Evolutionary conservation across 2,797 vertebrate species (phyloP), one percentile per base, ranked within the genome.

Genomic region (Mus spretus): DNA sequence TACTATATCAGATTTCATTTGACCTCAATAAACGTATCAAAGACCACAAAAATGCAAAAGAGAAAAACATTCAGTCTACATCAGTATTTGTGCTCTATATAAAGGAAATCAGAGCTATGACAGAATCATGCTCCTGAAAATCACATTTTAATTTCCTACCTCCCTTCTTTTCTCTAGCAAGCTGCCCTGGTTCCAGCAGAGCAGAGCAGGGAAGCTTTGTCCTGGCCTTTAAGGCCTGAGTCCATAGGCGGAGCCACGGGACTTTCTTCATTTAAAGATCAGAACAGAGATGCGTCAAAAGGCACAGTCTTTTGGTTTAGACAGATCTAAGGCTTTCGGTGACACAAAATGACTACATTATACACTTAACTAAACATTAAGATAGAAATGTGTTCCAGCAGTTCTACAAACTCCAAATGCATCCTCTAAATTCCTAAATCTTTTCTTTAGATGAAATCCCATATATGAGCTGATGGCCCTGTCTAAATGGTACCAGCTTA

Each of bases 401-500:
- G 96, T 97, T 98, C 90, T 97, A 98, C 91, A 34, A 90, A 95
- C 28, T 37, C 77, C 77, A 91, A 97, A 80, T 61, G 20, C 22
- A 88, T 88, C 74, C 47, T 44, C 77, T 98, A 98, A 98, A 98
- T 98, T 98, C 93, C 95, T 97, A 97, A 98, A 98, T 83, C 37
- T 78, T 97, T 97, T 96, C 95, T 95, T 98, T 96, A 98, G 95
- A 97, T 97, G 97, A 98, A 98, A 98, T 98, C 97, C 98, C 98
- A 98, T 92, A 97, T 98, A 96, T 96, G 98, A 98, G 98, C 98
- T 99, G 98, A 98, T 98, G 98, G 97, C 98, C 98, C 96, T 97
- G 96, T 97, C 97, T 98, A 99, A 98, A 98, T 98, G 98, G 98
- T 95, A 98, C 97, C 98, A 99, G 99, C 99, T 99, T 99, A 99